Conservation (phyloP, 2,888 invertebrate species). For the Stenotaenia linearis region DNA sequence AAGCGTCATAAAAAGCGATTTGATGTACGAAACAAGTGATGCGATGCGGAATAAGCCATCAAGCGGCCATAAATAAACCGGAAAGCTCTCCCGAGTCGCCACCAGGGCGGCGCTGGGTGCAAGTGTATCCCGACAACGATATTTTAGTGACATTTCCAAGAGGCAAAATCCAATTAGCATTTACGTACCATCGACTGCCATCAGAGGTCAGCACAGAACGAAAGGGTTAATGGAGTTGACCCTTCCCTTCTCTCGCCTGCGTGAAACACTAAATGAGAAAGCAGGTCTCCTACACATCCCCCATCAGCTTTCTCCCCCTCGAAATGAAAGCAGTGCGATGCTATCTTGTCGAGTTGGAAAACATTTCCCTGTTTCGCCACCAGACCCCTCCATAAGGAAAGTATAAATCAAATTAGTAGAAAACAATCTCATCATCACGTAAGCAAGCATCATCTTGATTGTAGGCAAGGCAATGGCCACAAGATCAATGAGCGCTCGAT, state of each 20-base stretch:
- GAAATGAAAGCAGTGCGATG: constrained; percentile 16
- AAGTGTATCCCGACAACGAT: not conserved
- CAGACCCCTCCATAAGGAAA: not conserved
- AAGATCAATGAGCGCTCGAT: not conserved
- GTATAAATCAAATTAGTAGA: constrained; percentile 17
- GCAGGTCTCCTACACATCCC: not conserved
- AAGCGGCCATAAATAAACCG: not conserved
- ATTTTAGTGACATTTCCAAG: constrained; percentile 24
- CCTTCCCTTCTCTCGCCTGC: constrained; percentile 26
- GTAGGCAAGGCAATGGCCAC: not conserved
- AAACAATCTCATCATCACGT: constrained; percentile 1
- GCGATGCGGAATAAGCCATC: not conserved
- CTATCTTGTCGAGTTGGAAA: not conserved
- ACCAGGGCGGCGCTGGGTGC: not conserved
- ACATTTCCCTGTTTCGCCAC: constrained; percentile 13
- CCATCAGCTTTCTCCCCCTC: not conserved
- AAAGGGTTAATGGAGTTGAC: constrained; percentile 26
- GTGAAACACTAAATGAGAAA: constrained; percentile 21
- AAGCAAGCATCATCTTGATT: not conserved
- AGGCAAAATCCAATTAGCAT: constrained; percentile 26
- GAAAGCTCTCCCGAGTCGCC: not conserved
- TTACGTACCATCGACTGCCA: constrained; percentile 24
- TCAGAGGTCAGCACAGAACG: constrained; percentile 24
- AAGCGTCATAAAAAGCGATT: not conserved
- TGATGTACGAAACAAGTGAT: not conserved